phyloP scores from a whole-genome alignment of 2,888 invertebrate genomes.

The Chromoteleia sp. region DNA sequence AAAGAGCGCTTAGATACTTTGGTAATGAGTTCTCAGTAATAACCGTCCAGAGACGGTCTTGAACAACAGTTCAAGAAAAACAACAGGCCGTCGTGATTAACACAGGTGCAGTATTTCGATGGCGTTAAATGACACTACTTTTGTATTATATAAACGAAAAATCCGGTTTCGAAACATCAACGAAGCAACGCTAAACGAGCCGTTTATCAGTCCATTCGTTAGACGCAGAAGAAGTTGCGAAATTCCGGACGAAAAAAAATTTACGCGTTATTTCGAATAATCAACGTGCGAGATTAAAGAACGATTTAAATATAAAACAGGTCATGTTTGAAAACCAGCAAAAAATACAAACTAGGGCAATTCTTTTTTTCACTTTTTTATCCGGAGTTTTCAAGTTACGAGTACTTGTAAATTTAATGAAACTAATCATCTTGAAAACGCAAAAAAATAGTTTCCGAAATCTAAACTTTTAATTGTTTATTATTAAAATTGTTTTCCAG shows the following conservation, averaged over 20 bases:
- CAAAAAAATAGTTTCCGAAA: too few species aligned
- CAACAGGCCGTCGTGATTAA: conserved; percentile 20
- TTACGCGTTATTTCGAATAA: conserved; percentile 39
- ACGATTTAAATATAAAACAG: too few species aligned
- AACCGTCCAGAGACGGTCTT: conserved; percentile 13
- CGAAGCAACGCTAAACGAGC: conserved; percentile 38
- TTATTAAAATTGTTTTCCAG: too few species aligned
- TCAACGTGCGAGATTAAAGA: conserved; percentile 34
- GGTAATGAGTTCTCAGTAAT: conserved; percentile 31
- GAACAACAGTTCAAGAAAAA: conserved; percentile 37
- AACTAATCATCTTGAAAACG: too few species aligned
- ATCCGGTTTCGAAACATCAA: conserved; percentile 48
- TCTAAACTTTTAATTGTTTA: too few species aligned
- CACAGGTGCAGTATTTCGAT: conserved; percentile 21
- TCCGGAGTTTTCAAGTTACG: too few species aligned
- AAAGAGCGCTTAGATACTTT: conserved; percentile 30
- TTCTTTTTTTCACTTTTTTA: too few species aligned
- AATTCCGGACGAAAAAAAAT: conserved; percentile 24
- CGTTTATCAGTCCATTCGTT: conserved; percentile 53
- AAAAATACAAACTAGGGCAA: too few species aligned
- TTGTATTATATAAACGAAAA: conserved; percentile 47
- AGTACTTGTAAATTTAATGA: too few species aligned
- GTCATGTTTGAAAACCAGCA: too few species aligned
- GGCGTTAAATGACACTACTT: conserved; percentile 30
- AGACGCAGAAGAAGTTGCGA: conserved; percentile 41